phyloP scores from a whole-genome alignment of 2,797 vertebrate genomes.

The Myripristis murdjan region DNA sequence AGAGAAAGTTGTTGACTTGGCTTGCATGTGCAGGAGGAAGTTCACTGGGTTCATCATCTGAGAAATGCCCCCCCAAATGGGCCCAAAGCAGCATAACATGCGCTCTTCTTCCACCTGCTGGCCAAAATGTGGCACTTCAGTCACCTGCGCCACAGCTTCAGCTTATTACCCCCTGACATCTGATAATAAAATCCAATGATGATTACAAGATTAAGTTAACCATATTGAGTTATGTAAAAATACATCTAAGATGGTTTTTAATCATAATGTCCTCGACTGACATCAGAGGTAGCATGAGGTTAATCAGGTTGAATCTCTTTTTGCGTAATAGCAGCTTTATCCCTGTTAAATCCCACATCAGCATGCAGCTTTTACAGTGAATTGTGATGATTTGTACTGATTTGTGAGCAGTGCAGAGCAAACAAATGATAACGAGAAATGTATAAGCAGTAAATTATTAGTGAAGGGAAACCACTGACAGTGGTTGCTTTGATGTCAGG shows the following conservation, averaged over 20 bases:
- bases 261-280: neutral
- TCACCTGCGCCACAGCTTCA: neutral
- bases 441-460: constrained; percentile 27
- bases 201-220: neutral
- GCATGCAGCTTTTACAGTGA: neutral
- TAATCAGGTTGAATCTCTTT: too few relatives aligned
- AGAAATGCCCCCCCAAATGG: constrained; percentile 66
- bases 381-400: too few relatives aligned
- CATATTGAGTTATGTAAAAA: neutral
- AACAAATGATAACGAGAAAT: constrained; percentile 36
- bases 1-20: constrained; percentile 68
- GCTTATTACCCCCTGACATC: neutral
- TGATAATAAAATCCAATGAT: neutral
- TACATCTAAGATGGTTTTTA: neutral
- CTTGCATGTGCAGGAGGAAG: constrained; percentile 71
- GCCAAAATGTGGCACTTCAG: constrained; percentile 39
- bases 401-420: constrained; percentile 16
- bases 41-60: constrained; percentile 70
- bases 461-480: constrained; percentile 36
- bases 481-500: constrained; percentile 38
- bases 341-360: too few relatives aligned
- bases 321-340: neutral
- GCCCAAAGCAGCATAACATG: constrained; percentile 48
- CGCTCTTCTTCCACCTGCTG: constrained; percentile 73
- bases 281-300: too few relatives aligned